Percentiles rank a stretch among this genome's conserved stretches.
Evolutionary conservation across 2,888 invertebrate species (phyloP).

Genomic region (Girardia tigrina): DNA sequence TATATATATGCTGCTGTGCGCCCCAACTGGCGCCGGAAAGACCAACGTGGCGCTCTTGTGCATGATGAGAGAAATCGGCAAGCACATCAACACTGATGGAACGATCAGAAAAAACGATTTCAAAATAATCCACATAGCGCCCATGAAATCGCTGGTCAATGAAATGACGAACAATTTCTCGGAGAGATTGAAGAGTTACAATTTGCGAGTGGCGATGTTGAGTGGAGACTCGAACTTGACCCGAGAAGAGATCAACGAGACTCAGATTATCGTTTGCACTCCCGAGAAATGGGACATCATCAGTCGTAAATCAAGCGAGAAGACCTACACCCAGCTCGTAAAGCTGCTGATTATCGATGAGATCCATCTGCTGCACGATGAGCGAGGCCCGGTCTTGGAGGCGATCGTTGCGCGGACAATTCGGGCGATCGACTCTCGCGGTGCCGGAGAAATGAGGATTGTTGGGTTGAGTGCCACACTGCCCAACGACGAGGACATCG

Average conservation of each 20-base stretch:
- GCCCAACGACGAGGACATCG: slow-evolving; percentile 93
- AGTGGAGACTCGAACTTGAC: slow-evolving; percentile 95
- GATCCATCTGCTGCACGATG: slow-evolving; percentile 92
- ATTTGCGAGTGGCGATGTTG: slow-evolving; percentile 82
- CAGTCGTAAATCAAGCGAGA: slow-evolving; percentile 88
- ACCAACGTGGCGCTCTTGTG: slow-evolving; percentile 90
- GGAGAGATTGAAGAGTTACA: slow-evolving; percentile 69
- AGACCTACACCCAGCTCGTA: slow-evolving; percentile 87
- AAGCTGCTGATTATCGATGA: slow-evolving; percentile 91
- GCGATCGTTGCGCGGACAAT: slow-evolving; percentile 65
- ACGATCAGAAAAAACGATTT: slow-evolving; percentile 89
- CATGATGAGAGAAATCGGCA: slow-evolving; percentile 89
- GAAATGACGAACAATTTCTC: slow-evolving; percentile 96
- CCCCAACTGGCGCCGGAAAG: slow-evolving; percentile 91
- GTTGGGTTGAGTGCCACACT: slow-evolving; percentile 90
- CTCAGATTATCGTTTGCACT: slow-evolving; percentile 93
- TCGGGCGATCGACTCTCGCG: slow-evolving; percentile 48
- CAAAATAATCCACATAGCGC: slow-evolving; percentile 95
- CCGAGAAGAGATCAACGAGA: slow-evolving; percentile 84
- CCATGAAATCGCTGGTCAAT: slow-evolving; percentile 93
- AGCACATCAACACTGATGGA: slow-evolving; percentile 88
- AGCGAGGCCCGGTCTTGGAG: slow-evolving; percentile 89
- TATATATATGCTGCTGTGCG: slow-evolving; percentile 85
- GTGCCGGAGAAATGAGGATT: slow-evolving; percentile 82
- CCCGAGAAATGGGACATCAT: slow-evolving; percentile 99